phyloP scores from a whole-genome alignment of 2,113 vertebrate species.

The Pelecanoides urinatrix region DNA sequence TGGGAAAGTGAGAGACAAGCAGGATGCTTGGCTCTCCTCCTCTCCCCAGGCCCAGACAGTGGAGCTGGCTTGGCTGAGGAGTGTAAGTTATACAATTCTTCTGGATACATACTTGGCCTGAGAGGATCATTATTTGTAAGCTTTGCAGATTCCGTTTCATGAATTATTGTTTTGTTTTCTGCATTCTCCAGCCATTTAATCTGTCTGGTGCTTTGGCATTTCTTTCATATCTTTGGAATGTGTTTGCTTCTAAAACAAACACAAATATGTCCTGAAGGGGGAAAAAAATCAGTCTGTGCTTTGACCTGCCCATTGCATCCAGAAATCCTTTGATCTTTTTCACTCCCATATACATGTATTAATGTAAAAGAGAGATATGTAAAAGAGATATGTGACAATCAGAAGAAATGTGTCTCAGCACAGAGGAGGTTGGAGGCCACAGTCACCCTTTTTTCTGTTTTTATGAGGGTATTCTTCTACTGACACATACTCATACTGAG shows the following conservation, averaged over 20 bases:
- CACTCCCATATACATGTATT: background rate
- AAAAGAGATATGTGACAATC: background rate
- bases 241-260: background rate
- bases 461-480: background rate
- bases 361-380: background rate
- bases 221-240: slow-evolving; percentile 29
- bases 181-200: background rate
- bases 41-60: background rate
- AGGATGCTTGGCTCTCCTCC: background rate
- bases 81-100: background rate
- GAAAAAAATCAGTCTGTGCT: background rate
- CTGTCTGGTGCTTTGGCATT: background rate
- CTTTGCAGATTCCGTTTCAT: background rate
- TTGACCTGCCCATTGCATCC: background rate
- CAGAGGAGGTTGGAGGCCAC: background rate
- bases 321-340: background rate
- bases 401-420: background rate
- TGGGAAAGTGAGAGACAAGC: background rate
- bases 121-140: background rate
- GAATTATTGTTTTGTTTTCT: background rate
- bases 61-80: background rate
- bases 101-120: background rate
- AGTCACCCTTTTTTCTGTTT: background rate
- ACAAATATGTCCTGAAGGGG: background rate
- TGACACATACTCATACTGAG: background rate